Evolutionary conservation across 2,888 invertebrate genomes (phyloP).

Genomic region (Phrixothrix hirtus): DNA sequence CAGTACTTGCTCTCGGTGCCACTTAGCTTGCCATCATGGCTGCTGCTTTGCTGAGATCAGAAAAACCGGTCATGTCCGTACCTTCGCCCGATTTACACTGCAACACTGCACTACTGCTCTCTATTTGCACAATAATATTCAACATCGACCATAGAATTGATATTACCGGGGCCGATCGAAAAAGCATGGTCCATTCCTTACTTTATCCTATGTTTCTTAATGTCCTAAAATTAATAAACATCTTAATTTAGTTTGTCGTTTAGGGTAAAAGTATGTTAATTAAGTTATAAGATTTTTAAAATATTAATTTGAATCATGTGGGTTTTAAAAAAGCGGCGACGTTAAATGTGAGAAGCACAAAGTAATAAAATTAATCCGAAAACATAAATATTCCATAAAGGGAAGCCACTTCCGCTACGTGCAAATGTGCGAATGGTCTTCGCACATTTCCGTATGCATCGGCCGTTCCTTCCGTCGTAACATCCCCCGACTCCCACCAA

Average conservation of each 20-base stretch:
- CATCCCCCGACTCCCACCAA: conserved; percentile 30
- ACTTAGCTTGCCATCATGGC: conserved; percentile 50
- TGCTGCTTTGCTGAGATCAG: conserved; percentile 43
- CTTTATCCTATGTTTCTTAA: too few relatives aligned
- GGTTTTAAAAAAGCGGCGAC: conserved; percentile 5
- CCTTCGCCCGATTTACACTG: conserved; percentile 46
- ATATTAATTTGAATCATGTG: too few relatives aligned
- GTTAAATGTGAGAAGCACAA: conserved; percentile 19
- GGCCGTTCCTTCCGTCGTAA: conserved; percentile 28
- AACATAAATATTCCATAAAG: conserved; percentile 38
- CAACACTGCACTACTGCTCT: conserved; percentile 43
- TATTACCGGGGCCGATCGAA: conserved; percentile 5
- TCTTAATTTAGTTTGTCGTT: too few relatives aligned
- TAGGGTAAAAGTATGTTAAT: too few relatives aligned
- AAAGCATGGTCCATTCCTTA: conserved; percentile 3
- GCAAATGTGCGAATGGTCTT: conserved; percentile 45
- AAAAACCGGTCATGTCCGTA: conserved; percentile 44
- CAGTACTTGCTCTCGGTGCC: conserved; percentile 43
- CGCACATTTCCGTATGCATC: conserved; percentile 45
- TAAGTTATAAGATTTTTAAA: too few relatives aligned
- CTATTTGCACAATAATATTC: conserved; percentile 19
- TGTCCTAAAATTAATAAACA: too few relatives aligned
- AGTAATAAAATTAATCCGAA: conserved; percentile 29
- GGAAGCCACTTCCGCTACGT: conserved; percentile 42
- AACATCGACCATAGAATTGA: not conserved